phyloP scores from a whole-genome alignment of 2,113 vertebrate genomes.

The Ibidorhyncha struthersii region DNA sequence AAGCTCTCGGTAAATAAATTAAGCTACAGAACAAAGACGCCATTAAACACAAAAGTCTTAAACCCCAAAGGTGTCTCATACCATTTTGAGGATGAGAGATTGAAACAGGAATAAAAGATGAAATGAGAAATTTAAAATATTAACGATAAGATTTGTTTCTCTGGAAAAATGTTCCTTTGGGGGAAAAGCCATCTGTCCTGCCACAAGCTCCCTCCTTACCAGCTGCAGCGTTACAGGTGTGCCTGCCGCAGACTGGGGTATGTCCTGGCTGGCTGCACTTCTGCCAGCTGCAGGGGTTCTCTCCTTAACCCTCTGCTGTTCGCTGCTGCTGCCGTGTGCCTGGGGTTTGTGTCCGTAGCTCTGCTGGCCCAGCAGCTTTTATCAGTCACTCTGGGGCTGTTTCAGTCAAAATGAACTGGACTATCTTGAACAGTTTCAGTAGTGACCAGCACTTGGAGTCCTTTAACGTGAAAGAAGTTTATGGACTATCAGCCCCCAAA shows the following conservation, averaged over 20 bases:
- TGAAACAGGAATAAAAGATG: not conserved
- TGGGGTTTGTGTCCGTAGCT: not conserved
- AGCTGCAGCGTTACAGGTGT: not conserved
- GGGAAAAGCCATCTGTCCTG: not conserved
- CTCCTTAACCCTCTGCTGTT: not conserved
- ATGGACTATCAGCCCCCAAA: not conserved
- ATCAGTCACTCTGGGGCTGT: not conserved
- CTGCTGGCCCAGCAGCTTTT: not conserved
- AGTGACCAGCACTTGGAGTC: not conserved
- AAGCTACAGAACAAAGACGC: not conserved
- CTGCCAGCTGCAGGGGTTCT: not conserved
- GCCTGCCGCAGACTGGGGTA: not conserved
- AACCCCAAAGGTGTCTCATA: not conserved
- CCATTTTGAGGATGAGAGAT: not conserved
- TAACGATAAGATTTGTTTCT: not conserved
- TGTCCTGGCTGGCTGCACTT: not conserved
- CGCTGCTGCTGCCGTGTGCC: not conserved
- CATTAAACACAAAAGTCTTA: not conserved
- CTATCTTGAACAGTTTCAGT: not conserved
- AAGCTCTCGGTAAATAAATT: not conserved
- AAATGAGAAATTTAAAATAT: not conserved
- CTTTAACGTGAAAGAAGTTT: not conserved
- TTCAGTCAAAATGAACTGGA: not conserved
- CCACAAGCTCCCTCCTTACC: not conserved
- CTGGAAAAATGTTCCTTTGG: not conserved